Base-by-base conservation (phyloP, 2,797 vertebrate species). In the Falco concolor region DNA sequence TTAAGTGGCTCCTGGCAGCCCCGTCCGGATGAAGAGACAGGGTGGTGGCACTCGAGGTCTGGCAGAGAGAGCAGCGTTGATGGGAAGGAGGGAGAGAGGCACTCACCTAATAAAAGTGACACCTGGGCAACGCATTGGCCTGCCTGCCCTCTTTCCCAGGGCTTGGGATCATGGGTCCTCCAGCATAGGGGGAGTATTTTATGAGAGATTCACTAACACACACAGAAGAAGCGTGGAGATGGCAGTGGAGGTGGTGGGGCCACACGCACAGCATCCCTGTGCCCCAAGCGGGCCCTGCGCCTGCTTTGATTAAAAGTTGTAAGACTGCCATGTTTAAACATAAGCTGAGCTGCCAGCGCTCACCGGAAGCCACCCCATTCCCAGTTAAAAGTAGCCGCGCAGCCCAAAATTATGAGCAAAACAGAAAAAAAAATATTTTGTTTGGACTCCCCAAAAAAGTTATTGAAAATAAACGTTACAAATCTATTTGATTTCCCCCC, bases 1-100 rank as follows among this genome's bases (percentile, higher is more conserved):
- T 8, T 59, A 91, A 97, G 95, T 95, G 96, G 93, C 83, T 97
- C 86, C 95, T 96, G 95, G 96, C 96, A 97, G 88, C 93, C 94
- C 92, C 0, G 2, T 72, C 84, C 87, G 84, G 94, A 95, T 96
- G 95, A 90, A 93, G 95, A 95, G 96, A 61, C 68, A 4, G 40
- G 94, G 84, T 56, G 95, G 95, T 22, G 9, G 64, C 93, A 94
- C 97, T 97, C 11, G 2, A 95, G 87, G 45, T 27, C 95, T 97
- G 96, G 94, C 97, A 96, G 68, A 60, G 93, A 69, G 21, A 38
- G 8, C 16, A 0, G 65, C 21, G 1, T 38, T 96, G 95, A 97
- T 91, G 87, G 91, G 47, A 67, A 30, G 27, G 42, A 94, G 67
- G 54, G 86, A 40, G 57, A 87, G 90, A 94, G 70, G 67, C 94